Evolutionary conservation across 2,797 vertebrate species (phyloP), one percentile per base, ranked within the genome.

Genomic region (Sebastes nivosus): DNA sequence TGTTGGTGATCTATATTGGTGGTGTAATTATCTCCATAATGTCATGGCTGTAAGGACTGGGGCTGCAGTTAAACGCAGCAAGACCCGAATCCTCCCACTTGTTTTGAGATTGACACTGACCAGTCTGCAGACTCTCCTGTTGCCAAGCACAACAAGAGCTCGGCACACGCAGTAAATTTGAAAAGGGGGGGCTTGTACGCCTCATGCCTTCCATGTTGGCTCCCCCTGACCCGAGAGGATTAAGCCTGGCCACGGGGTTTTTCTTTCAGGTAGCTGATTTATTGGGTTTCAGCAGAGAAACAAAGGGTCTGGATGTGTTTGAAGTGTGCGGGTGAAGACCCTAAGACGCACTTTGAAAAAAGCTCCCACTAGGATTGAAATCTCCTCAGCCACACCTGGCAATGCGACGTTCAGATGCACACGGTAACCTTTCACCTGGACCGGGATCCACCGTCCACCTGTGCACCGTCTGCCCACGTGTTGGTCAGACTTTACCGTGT

Each of bases 281-380:
- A 89, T 92, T 85, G 77, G 82, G 83, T 80, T 88, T 92, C 80
- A 74, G 75, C 73, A 24, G 80, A 84, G 88, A 93, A 89, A 94
- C 91, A 94, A 94, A 94, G 93, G 88, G 80, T 67, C 70, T 78
- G 84, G 63, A 76, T 72, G 87, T 77, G 89, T 95, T 95, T 94
- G 94, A 95, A 92, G 91, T 91, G 83, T 78, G 87, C 75, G 85
- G 92, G 84, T 92, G 87, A 90, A 89, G 90, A 94, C 87, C 88
- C 83, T 61, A 70, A 88, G 87, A 92, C 64, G 77, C 82, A 72
- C 92, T 93, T 87, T 86, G 82, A 91, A 93, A 58, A 89, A 82
- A 81, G 76, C 88, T 83, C 90, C 89, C 80, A 57, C 69, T 72
- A 85, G 89, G 91, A 90, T 75, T 80, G 73, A 89, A 88, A 90